Evolutionary conservation across 64 coral and sea anemone genomes (phyloP), one percentile per base, ranked within the genome.

Genomic region (Platygyra sinensis): DNA sequence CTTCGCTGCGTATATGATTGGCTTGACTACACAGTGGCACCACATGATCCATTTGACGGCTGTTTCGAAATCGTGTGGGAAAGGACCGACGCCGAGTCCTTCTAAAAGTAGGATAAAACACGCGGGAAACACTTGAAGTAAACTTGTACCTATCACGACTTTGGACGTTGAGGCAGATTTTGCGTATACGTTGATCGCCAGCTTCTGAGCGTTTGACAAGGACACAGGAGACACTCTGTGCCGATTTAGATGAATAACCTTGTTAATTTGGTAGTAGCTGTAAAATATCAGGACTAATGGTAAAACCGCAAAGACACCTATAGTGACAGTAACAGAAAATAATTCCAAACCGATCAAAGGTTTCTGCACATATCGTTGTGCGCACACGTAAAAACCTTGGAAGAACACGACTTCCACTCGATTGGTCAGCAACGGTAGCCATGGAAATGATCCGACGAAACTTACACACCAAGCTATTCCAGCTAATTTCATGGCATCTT

Each of bases 121-220:
- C 2, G 96, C 93, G 50, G 96, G 96, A 29, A 98, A 93, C 30
- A 98, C 96, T 30, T 94, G 92, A 62, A 98, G 16, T 13, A 98
- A 60, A 22, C 90, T 98, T 11, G 96, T 93, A 2, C 83, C 51
- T 14, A 89, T 98, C 10, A 98, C 90, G 11, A 77, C 32, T 27
- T 95, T 52, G 36, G 96, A 98, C 1, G 96, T 98, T 27, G 86
- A 83, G 3, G 96, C 93, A 24, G 93, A 98, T 19, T 80, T 92
- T 0, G 93, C 86, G 39, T 98, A 95, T 5, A 83, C 74, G 52
- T 98, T 88, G 0, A 98, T 86, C 4, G 89, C 81, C 22, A 98
- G 65, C 60, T 75, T 89, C 10, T 86, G 60, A 16, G 84, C 81
- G 36, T 89, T 98, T 8, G 96, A 93, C 13, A 93, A 38, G 0